Evolutionary conservation across 2,888 invertebrate species (phyloP).

Genomic region (Hemaris fuciformis): DNA sequence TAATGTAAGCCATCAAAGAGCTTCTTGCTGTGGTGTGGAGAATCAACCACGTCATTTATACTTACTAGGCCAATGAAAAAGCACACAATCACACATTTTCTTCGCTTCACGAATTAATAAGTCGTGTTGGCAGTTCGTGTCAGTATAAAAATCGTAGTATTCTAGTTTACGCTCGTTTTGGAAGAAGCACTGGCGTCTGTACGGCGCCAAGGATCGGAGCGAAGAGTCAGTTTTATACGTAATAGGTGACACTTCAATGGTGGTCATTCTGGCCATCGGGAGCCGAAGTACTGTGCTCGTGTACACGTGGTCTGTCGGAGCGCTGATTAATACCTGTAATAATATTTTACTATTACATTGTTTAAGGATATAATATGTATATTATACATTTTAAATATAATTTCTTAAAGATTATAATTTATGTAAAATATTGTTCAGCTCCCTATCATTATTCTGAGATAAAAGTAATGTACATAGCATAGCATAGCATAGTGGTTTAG

Average conservation of each 20-base stretch:
- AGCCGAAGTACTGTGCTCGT: constrained; percentile 67
- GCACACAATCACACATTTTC: constrained; percentile 68
- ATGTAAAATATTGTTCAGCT: too few species aligned
- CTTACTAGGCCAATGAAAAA: constrained; percentile 73
- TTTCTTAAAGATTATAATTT: too few species aligned
- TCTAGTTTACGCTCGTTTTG: constrained; percentile 64
- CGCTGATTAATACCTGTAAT: constrained; percentile 60
- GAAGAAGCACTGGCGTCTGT: constrained; percentile 68
- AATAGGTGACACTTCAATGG: constrained; percentile 67
- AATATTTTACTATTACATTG: too few species aligned
- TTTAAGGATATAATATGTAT: too few species aligned
- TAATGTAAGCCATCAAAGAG: too few species aligned
- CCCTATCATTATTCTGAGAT: too few species aligned
- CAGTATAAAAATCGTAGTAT: constrained; percentile 74
- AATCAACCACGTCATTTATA: constrained; percentile 11
- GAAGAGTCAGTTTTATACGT: constrained; percentile 66
- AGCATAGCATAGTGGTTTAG: too few species aligned
- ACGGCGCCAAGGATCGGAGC: constrained; percentile 52
- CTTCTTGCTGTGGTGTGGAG: too few species aligned
- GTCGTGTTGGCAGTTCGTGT: constrained; percentile 79
- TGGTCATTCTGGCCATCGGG: constrained; percentile 73
- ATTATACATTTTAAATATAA: too few species aligned
- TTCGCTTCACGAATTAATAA: constrained; percentile 70
- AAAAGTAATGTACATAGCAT: too few species aligned
- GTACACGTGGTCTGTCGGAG: constrained; percentile 71